Evolutionary conservation across 2,113 vertebrate species (phyloP), one percentile per base, ranked within the genome.

Genomic region (Elephas maximus): DNA sequence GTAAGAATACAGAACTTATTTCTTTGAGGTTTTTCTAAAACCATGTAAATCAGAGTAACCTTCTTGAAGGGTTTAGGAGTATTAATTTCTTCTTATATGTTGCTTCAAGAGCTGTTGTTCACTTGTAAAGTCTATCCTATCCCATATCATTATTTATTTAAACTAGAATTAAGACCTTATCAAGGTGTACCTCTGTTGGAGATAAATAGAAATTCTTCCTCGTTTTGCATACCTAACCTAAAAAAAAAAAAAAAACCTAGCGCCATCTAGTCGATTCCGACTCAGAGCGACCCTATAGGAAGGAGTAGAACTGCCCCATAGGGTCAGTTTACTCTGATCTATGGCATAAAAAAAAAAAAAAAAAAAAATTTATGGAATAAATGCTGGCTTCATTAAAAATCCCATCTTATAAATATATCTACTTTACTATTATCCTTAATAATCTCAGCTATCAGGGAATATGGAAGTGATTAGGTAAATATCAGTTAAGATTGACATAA

Each of bases 151-250:
- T 86, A 77, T 6, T 80, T 92, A 73, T 60, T 86, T 63, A 67
- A 95, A 69, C 17, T 74, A 14, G 26, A 89, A 92, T 37, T 51
- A 92, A 53, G 41, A 79, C 10, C 41, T 91, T 89, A 91, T 45
- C 53, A 90, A 82, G 30, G 2, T 45, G 18, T 2, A 45, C 45
- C 2, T 92, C 6, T 67, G 1, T 53, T 86, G 69, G 9, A 96
- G 10, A 85, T 48, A 74, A 89, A 84, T 0, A 83, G 12, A 77
- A 41, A 6, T 48, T 86, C 48, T 94, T 3, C 6, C 11, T 41
- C 37, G 77, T 69, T 48, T 48, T 7, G 48, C 48, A 48, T 8
- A 80, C 28, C 10, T 86, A 37, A 37, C 37, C 37, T 37, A 37
- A 37, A 37, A 37, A 37, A 37, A 37, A 37, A 37, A 37, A 37